phyloP scores from a whole-genome alignment of 2,888 invertebrate genomes.

The Germaria angustata region DNA sequence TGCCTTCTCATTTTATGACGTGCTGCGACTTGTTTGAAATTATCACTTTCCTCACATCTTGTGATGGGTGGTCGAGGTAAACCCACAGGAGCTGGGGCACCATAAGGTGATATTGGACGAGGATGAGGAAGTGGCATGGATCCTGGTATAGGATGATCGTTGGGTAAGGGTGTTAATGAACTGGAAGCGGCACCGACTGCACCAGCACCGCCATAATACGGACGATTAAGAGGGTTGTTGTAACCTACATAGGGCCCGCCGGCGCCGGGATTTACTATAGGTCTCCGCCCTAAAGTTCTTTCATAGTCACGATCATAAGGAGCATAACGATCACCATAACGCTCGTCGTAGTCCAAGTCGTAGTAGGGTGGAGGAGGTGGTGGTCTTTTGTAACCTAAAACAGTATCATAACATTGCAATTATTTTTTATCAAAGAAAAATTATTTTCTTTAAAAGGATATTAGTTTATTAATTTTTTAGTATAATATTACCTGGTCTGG shows the following conservation, averaged over 20 bases:
- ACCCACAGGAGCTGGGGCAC: constrained; percentile 78
- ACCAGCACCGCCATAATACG: constrained; percentile 69
- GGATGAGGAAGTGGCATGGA: constrained; percentile 68
- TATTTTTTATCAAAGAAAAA: background rate
- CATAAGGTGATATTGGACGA: constrained; percentile 68
- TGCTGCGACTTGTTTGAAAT: constrained; percentile 89
- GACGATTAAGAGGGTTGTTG: constrained; percentile 77
- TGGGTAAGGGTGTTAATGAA: constrained; percentile 69
- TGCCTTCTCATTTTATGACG: constrained; percentile 89
- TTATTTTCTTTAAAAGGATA: background rate
- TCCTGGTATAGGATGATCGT: constrained; percentile 74
- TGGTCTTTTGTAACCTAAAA: constrained; percentile 75
- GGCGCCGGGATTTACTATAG: constrained; percentile 60
- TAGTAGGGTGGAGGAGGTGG: constrained; percentile 77
- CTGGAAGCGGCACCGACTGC: constrained; percentile 65
- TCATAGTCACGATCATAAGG: constrained; percentile 78
- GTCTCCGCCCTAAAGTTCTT: constrained; percentile 73
- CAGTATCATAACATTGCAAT: background rate
- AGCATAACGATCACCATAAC: constrained; percentile 74
- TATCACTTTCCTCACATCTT: constrained; percentile 90
- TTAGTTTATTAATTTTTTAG: constrained; percentile 63
- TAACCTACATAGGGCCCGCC: constrained; percentile 75
- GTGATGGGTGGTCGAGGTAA: constrained; percentile 80
- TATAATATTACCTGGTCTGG: constrained; percentile 74
- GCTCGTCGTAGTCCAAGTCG: constrained; percentile 78